phyloP scores from a whole-genome alignment of 1,140 invertebrate species.

The Hyposmocoma kahamanoa region DNA sequence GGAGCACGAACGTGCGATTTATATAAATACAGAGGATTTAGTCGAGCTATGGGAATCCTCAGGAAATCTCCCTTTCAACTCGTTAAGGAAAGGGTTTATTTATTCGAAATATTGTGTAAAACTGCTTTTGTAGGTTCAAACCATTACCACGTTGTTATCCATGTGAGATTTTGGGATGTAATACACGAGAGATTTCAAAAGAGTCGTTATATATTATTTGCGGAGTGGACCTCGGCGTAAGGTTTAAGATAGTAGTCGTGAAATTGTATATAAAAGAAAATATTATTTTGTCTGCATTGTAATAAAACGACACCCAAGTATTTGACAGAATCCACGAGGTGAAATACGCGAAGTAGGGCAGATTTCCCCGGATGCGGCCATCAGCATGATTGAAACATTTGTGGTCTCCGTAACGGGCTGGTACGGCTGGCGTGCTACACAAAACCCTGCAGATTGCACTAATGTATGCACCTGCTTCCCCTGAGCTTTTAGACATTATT shows the following conservation, averaged over 20 bases:
- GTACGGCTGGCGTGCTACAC: too few relatives aligned
- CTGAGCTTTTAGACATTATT: too few relatives aligned
- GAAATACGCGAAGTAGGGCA: too few relatives aligned
- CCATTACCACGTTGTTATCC: not conserved
- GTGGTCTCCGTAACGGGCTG: too few relatives aligned
- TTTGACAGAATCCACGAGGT: too few relatives aligned
- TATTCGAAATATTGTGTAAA: constrained; percentile 3
- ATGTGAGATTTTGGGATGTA: not conserved
- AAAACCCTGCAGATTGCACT: too few relatives aligned
- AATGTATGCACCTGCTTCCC: too few relatives aligned
- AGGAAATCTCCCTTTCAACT: constrained; percentile 27
- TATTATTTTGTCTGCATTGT: not conserved
- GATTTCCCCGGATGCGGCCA: too few relatives aligned
- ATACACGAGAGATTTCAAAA: not conserved
- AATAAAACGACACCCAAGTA: not conserved
- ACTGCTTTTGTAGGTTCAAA: not conserved
- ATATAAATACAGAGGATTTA: constrained; percentile 25
- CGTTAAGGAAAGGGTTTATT: constrained; percentile 21
- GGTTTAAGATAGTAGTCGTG: not conserved
- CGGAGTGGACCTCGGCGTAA: not conserved
- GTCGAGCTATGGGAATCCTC: constrained; percentile 19
- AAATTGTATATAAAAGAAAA: not conserved
- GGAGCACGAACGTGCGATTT: constrained; percentile 21
- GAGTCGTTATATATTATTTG: not conserved
- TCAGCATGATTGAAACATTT: too few relatives aligned